Evolutionary conservation across 2,888 invertebrate genomes (phyloP).

Genomic region (Heliconius sara): DNA sequence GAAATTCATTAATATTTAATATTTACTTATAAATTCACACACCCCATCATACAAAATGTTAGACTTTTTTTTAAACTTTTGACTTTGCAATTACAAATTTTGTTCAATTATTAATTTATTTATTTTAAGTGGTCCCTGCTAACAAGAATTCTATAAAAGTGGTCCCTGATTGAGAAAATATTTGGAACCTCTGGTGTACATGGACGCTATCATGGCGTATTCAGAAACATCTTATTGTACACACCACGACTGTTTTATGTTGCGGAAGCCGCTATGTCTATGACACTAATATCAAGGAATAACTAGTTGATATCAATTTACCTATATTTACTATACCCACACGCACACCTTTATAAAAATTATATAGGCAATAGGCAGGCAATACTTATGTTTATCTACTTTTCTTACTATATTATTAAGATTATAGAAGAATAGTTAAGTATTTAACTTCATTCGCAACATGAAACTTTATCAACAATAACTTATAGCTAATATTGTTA

Average conservation of each 20-base stretch:
- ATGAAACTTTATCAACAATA: constrained; percentile 4
- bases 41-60: too few relatives aligned
- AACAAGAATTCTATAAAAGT: too few relatives aligned
- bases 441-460: not conserved
- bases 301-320: not conserved
- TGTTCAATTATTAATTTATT: too few relatives aligned
- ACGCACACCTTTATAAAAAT: not conserved
- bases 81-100: too few relatives aligned
- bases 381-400: not conserved
- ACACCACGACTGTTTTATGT: not conserved
- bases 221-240: not conserved
- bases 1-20: too few relatives aligned
- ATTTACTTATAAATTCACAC: too few relatives aligned
- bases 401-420: not conserved
- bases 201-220: not conserved
- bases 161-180: too few relatives aligned
- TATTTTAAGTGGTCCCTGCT: too few relatives aligned
- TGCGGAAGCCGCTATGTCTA: not conserved
- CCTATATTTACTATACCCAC: not conserved
- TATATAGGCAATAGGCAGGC: not conserved
- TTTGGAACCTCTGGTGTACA: too few relatives aligned
- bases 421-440: not conserved
- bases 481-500: not conserved
- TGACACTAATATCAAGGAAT: not conserved
- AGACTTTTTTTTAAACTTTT: too few relatives aligned